phyloP scores from a whole-genome alignment of 1,140 invertebrate genomes.

The Sitophilus oryzae region DNA sequence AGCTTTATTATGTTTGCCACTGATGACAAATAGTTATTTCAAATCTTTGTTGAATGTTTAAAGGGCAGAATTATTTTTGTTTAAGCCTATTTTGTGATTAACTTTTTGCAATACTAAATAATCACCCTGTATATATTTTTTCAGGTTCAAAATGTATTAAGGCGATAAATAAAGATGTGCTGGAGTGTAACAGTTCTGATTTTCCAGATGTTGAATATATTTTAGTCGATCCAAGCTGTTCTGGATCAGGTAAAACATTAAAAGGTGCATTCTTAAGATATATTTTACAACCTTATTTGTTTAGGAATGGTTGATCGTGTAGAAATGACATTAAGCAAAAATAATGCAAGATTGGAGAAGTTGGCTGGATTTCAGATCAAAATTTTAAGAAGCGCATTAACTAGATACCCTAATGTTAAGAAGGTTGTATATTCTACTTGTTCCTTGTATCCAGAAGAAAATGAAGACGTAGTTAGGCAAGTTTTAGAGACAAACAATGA shows the following conservation, averaged over 20 bases:
- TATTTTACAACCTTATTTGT: not conserved
- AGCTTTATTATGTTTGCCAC: too few species aligned
- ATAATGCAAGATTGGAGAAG: conserved; percentile 55
- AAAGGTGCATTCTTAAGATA: not conserved
- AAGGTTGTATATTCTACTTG: conserved; percentile 93
- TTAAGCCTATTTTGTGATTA: too few species aligned
- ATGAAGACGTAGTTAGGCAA: conserved; percentile 80
- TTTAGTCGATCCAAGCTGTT: conserved; percentile 92
- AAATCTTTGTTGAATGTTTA: too few species aligned
- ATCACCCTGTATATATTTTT: too few species aligned
- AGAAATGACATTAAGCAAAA: conserved; percentile 38
- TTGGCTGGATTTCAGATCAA: conserved; percentile 78
- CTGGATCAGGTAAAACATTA: conserved; percentile 72
- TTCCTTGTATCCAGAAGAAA: conserved; percentile 84
- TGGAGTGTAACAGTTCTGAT: conserved; percentile 55
- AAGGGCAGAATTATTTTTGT: too few species aligned
- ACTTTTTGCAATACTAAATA: too few species aligned
- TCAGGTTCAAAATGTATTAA: conserved; percentile 58
- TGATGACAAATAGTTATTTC: too few species aligned
- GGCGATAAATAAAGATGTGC: conserved; percentile 64
- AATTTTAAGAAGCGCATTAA: conserved; percentile 79
- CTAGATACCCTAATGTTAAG: conserved; percentile 73
- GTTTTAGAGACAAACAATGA: conserved; percentile 50
- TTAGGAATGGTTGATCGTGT: conserved; percentile 46
- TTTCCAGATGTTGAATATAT: conserved; percentile 79